A percentile compares a stretch with the other conserved stretches of the same genome.
Conservation (phyloP, 2,797 vertebrate genomes). For the Poeciliopsis infans region DNA sequence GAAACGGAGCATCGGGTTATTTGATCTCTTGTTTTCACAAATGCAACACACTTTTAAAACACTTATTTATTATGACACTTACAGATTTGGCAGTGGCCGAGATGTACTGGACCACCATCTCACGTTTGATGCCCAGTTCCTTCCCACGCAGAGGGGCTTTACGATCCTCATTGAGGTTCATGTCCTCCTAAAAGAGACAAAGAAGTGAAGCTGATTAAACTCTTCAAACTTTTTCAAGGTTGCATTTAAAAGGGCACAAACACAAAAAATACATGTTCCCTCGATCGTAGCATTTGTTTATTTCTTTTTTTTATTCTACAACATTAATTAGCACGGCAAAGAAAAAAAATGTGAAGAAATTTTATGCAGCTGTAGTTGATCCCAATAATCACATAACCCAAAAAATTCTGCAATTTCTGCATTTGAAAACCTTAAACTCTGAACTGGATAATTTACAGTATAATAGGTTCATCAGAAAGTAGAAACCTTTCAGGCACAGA, state of each 20-base stretch:
- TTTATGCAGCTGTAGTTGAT: background rate
- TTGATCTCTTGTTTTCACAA: constrained; percentile 14
- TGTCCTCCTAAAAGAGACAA: constrained; percentile 88
- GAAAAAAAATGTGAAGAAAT: background rate
- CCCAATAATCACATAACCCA: background rate
- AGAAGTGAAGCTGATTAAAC: background rate
- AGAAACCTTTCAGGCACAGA: constrained; percentile 17
- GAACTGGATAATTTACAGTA: constrained; percentile 9
- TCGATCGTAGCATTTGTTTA: background rate
- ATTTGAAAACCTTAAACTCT: constrained; percentile 24
- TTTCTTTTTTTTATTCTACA: background rate
- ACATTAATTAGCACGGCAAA: background rate
- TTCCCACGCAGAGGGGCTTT: constrained; percentile 95
- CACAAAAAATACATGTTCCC: background rate
- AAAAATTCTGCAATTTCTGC: background rate
- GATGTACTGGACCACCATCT: constrained; percentile 99
- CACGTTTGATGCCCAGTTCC: constrained; percentile 92
- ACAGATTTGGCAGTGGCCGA: constrained; percentile 98
- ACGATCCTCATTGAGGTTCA: constrained; percentile 98
- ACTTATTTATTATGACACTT: constrained; percentile 76
- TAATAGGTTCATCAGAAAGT: constrained; percentile 8
- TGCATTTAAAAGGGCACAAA: background rate
- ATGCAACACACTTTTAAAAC: constrained; percentile 8
- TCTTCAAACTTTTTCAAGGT: background rate
- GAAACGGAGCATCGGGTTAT: constrained; percentile 60